phyloP scores from a whole-genome alignment of 2,888 invertebrate species.

The Cephus rjabovi region DNA sequence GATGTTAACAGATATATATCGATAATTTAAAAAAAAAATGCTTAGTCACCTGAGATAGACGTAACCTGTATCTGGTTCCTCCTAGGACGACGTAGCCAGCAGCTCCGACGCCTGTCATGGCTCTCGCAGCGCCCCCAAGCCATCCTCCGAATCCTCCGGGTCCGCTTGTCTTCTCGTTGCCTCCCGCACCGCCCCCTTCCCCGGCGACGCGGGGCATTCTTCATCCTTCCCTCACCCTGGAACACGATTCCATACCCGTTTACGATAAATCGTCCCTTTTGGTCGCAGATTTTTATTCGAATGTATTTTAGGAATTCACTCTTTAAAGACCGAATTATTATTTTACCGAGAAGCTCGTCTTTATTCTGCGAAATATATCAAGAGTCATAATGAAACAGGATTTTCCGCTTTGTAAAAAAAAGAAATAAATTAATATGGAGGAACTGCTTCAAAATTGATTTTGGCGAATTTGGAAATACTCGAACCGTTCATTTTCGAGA shows the following conservation, averaged over 20 bases:
- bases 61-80: slow-evolving; percentile 78
- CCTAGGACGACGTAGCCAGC: slow-evolving; percentile 75
- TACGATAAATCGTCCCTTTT: not conserved
- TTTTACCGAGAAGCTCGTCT: not conserved
- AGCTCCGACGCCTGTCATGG: slow-evolving; percentile 50
- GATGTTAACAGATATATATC: not conserved
- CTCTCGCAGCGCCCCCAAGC: slow-evolving; percentile 57
- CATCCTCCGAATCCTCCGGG: slow-evolving; percentile 48
- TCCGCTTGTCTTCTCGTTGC: slow-evolving; percentile 43
- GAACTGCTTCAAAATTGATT: not conserved
- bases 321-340: not conserved
- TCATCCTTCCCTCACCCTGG: slow-evolving; percentile 60
- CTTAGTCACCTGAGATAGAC: slow-evolving; percentile 64
- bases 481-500: not conserved
- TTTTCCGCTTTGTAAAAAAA: not conserved
- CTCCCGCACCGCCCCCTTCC: slow-evolving; percentile 56
- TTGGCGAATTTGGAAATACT: not conserved
- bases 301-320: not conserved
- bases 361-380: not conserved
- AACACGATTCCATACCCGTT: slow-evolving; percentile 13
- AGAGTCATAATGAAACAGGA: not conserved
- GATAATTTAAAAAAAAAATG: not conserved
- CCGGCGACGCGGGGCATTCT: slow-evolving; percentile 63
- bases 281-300: not conserved
- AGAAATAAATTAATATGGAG: not conserved